Conservation (phyloP, 2,888 invertebrate species). For the Himalopsyche tibetana region DNA sequence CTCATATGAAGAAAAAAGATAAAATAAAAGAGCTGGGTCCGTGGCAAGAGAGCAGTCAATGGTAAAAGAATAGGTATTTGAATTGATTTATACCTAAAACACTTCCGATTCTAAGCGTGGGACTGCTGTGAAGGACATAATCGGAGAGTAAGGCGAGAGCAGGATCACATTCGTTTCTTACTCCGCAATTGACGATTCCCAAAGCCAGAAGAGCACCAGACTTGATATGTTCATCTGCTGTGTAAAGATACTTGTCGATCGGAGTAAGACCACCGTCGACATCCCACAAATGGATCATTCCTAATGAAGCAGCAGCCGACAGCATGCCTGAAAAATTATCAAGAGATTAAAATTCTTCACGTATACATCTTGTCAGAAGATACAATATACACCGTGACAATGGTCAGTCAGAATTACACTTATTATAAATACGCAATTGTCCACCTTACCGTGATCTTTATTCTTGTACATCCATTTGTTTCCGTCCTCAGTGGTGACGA, state of each 20-base stretch:
- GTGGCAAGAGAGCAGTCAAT: background rate
- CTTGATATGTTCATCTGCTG: slow-evolving; percentile 96
- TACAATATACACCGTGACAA: slow-evolving; percentile 47
- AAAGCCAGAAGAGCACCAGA: slow-evolving; percentile 97
- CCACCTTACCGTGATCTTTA: slow-evolving; percentile 87
- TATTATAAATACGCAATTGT: too few relatives aligned
- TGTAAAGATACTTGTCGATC: slow-evolving; percentile 98
- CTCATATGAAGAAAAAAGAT: too few relatives aligned
- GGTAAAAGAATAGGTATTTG: background rate
- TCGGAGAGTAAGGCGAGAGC: slow-evolving; percentile 96
- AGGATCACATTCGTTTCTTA: slow-evolving; percentile 98
- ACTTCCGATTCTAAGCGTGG: slow-evolving; percentile 90
- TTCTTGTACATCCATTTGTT: slow-evolving; percentile 96
- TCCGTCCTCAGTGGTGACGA: slow-evolving; percentile 90
- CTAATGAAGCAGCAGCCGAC: slow-evolving; percentile 97
- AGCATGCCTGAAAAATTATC: slow-evolving; percentile 83
- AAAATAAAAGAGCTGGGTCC: background rate
- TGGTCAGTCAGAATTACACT: background rate
- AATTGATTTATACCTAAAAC: slow-evolving; percentile 76
- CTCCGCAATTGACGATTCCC: slow-evolving; percentile 98
- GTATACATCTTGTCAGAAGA: slow-evolving; percentile 67
- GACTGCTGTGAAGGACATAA: slow-evolving; percentile 91
- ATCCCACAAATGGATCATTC: slow-evolving; percentile 97
- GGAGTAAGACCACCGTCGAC: slow-evolving; percentile 98
- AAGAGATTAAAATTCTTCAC: background rate